Base-by-base conservation (phyloP, 1,140 invertebrate genomes). In the Heliconius eleuchia region DNA sequence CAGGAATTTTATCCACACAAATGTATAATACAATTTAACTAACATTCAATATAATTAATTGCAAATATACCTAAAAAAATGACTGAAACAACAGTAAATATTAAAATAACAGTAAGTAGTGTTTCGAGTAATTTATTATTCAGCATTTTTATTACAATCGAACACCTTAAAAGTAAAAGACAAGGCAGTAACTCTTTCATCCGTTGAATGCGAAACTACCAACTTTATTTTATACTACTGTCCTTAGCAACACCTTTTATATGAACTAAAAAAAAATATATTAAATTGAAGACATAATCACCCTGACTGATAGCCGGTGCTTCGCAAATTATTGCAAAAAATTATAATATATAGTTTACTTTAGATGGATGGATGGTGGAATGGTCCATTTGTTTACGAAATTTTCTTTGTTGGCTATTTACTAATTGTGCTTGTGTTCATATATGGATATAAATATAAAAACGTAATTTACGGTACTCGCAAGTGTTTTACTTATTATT, bases 271-370 rank as follows among this genome's bases (percentile, higher is more conserved):
- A 50, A 73, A 73, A 78, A 30, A 52, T n/a, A 55, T 23, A 57
- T n/a, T n/a, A 34, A 73, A 52, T 57, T 77, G 42, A 71, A 78
- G 39, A 78, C 46, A 74, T 74, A 74, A 78, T 78, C 77, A 71
- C 23, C 6, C 23, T 73, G 72, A 46, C 52, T 77, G 81, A 79
- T 77, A 71, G 78, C 55, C n/a, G 73, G 50, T 71, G 77, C 74
- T 19, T 74, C 71, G 74, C 73, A 80, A 81, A 82, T 84, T 81
- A 81, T 42, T 74, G 75, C 42, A 46, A 76, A 76, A 76, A 76
- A 76, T 23, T 39, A 70, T 66, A 34, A 70, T 42, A 66, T 66
- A 66, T 66, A 66, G 23, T 27, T 27, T 30, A 66, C 13, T 27
- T 13, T 3, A 66, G 27, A 66, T 16, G 34, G 34, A 37, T 37